A percentile compares a stretch with the other conserved stretches of the same genome.
phyloP scores from a whole-genome alignment of 2,888 invertebrate genomes.

The Alloscopus bannaensis region DNA sequence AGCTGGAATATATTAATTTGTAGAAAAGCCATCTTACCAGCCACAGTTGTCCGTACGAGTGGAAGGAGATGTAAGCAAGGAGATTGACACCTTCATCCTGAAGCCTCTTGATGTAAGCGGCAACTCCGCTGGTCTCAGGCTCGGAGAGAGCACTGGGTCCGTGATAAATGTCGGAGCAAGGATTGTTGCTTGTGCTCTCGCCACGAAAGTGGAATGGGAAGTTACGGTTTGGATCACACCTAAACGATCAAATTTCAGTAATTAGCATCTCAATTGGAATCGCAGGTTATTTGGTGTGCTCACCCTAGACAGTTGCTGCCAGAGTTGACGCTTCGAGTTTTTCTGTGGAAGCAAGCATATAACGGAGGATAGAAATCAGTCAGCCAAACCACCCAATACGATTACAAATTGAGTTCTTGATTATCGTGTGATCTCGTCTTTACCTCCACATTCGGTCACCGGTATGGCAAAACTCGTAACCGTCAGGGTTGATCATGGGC shows the following conservation, averaged over 20 bases:
- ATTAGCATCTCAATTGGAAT: too few relatives aligned
- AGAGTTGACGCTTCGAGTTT: slow-evolving; percentile 79
- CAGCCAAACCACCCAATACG: neutral
- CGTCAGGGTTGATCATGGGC: slow-evolving; percentile 88
- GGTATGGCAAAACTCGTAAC: slow-evolving; percentile 90
- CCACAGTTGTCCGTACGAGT: slow-evolving; percentile 74
- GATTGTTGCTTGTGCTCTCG: slow-evolving; percentile 82
- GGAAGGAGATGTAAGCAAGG: slow-evolving; percentile 72
- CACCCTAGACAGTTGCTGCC: slow-evolving; percentile 78
- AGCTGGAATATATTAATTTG: too few relatives aligned
- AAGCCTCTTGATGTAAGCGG: slow-evolving; percentile 40
- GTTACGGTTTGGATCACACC: slow-evolving; percentile 85
- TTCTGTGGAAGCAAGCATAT: slow-evolving; percentile 74
- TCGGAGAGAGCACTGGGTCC: slow-evolving; percentile 76
- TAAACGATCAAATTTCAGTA: too few relatives aligned
- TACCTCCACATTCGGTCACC: slow-evolving; percentile 83
- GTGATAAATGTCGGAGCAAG: slow-evolving; percentile 84
- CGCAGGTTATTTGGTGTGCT: neutral
- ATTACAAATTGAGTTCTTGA: neutral
- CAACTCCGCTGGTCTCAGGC: slow-evolving; percentile 74
- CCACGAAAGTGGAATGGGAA: slow-evolving; percentile 84
- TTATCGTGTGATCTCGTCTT: neutral
- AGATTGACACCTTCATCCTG: slow-evolving; percentile 34
- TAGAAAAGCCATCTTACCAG: slow-evolving; percentile 69
- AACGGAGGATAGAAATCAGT: neutral